phyloP scores from a whole-genome alignment of 2,797 vertebrate genomes.

The Sebastes hubbsi region DNA sequence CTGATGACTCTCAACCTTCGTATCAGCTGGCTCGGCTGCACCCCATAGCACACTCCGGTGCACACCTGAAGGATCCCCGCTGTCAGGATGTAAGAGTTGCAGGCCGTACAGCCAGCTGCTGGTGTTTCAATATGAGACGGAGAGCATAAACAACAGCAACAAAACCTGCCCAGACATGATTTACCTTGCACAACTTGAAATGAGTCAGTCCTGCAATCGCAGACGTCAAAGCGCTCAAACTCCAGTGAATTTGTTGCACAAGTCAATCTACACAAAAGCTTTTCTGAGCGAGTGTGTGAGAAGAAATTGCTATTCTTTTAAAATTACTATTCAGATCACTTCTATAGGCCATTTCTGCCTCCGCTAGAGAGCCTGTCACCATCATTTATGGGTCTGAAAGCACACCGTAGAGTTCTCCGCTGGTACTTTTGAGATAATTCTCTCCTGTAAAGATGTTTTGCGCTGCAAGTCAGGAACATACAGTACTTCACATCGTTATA shows the following conservation, averaged over 20 bases:
- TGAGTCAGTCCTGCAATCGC: constrained; percentile 52
- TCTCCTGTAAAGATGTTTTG: constrained; percentile 17
- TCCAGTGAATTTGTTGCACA: constrained; percentile 49
- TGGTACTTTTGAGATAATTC: constrained; percentile 39
- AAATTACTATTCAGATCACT: constrained; percentile 43
- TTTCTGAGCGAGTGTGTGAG: not conserved
- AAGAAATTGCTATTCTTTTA: not conserved
- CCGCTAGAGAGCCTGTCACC: constrained; percentile 14
- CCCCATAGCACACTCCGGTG: constrained; percentile 55
- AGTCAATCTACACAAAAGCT: constrained; percentile 45
- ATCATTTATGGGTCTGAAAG: constrained; percentile 39
- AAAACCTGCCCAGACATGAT: constrained; percentile 69
- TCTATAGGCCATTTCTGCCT: constrained; percentile 20
- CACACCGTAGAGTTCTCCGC: constrained; percentile 1
- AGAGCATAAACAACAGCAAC: constrained; percentile 42
- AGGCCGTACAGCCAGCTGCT: constrained; percentile 62
- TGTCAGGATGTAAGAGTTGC: constrained; percentile 49
- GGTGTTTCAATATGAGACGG: constrained; percentile 47
- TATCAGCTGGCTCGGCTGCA: constrained; percentile 59
- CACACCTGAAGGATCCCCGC: constrained; percentile 71
- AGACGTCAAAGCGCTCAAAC: constrained; percentile 16
- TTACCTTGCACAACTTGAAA: constrained; percentile 57
- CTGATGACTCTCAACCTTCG: constrained; percentile 67
- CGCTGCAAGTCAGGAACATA: constrained; percentile 20
- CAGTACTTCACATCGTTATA: constrained; percentile 4